Evolutionary conservation across 35 echinoderm and acorn worm species (phyloP).

Genomic region (Patiria miniata): DNA sequence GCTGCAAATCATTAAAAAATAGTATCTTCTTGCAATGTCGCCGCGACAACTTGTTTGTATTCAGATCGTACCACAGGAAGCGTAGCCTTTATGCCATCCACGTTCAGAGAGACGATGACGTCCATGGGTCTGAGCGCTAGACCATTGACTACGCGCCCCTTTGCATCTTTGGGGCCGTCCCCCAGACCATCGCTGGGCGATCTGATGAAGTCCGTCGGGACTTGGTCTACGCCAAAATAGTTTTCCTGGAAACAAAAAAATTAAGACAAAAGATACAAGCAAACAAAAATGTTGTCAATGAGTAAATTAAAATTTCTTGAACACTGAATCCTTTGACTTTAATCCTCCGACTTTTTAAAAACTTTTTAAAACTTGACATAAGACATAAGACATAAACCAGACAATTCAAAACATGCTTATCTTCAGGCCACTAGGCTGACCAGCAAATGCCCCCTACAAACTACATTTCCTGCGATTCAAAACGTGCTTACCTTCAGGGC

Average conservation of each 20-base stretch:
- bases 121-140: conserved; percentile 76
- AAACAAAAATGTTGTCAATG: not conserved
- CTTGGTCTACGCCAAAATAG: conserved; percentile 79
- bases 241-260: conserved; percentile 64
- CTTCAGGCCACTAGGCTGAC: conserved; percentile 73
- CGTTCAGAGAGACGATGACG: conserved; percentile 82
- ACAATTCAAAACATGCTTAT: conserved; percentile 25
- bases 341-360: not conserved
- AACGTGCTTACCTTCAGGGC: conserved; percentile 74
- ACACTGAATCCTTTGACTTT: too few relatives aligned
- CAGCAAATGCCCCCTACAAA: too few relatives aligned
- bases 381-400: not conserved
- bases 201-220: conserved; percentile 47
- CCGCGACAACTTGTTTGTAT: too few relatives aligned
- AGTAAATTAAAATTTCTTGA: too few relatives aligned
- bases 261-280: not conserved
- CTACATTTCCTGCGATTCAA: not conserved
- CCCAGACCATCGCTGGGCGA: conserved; percentile 10
- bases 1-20: too few relatives aligned
- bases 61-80: conserved; percentile 73
- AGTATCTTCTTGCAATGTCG: too few relatives aligned
- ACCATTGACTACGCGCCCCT: conserved; percentile 68
- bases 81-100: conserved; percentile 82
- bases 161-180: conserved; percentile 10
- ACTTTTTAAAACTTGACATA: not conserved